A percentile compares a stretch with the other conserved stretches of the same genome.
phyloP scores from a whole-genome alignment of 92 coral and sea anemone genomes.

The Virgularia gustaviana region DNA sequence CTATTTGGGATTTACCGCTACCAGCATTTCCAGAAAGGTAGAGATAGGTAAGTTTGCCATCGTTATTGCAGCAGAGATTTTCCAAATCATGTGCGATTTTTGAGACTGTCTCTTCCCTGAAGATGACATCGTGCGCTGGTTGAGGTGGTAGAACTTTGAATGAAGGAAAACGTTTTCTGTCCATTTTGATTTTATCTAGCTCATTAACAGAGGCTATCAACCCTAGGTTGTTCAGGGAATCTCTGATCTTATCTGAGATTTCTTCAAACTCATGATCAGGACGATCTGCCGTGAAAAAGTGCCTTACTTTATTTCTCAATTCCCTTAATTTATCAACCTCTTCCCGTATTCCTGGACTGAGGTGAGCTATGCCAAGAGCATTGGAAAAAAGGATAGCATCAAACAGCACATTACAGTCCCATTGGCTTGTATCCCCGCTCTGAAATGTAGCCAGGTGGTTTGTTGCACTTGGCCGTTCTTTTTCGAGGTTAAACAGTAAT shows the following conservation, averaged over 20 bases:
- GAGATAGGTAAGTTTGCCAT: too few relatives aligned
- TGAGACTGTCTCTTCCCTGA: not conserved
- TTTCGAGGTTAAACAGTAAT: too few relatives aligned
- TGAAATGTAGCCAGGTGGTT: too few relatives aligned
- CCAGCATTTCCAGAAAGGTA: slow-evolving; percentile 5
- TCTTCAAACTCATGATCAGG: not conserved
- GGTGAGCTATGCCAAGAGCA: not conserved
- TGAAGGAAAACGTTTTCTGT: not conserved
- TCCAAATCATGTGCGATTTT: not conserved
- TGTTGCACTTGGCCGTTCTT: not conserved
- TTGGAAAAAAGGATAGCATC: too few relatives aligned
- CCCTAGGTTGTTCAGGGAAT: slow-evolving; percentile 1
- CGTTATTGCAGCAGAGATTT: not conserved
- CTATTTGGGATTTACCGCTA: not conserved
- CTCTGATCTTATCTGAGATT: not conserved
- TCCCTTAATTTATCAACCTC: too few relatives aligned
- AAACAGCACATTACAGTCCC: too few relatives aligned
- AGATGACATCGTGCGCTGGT: slow-evolving; percentile 15
- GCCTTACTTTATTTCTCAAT: not conserved
- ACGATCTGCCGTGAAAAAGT: not conserved
- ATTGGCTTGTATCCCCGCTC: not conserved
- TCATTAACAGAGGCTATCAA: not conserved
- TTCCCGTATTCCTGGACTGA: not conserved
- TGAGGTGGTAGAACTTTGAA: slow-evolving; percentile 3
- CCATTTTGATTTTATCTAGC: not conserved